A percentile compares a stretch with the other conserved stretches of the same genome.
Evolutionary conservation across 2,888 invertebrate species (phyloP).

Genomic region (Eristalis pertinax): DNA sequence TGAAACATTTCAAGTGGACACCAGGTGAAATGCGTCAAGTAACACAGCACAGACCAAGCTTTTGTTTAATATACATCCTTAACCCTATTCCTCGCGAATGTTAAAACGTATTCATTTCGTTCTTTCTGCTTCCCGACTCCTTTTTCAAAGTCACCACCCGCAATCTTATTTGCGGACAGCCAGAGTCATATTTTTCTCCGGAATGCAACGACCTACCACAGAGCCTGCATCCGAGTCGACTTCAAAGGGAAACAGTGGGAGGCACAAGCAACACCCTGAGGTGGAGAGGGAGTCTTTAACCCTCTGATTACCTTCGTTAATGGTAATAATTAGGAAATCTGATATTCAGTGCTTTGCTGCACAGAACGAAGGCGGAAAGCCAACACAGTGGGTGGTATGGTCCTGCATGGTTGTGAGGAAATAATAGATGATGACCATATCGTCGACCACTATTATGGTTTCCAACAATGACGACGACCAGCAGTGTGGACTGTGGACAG

Average conservation of each 20-base stretch:
- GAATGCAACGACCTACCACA: not conserved
- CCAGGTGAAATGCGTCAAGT: not conserved
- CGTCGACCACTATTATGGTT: conserved; percentile 44
- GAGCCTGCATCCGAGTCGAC: not conserved
- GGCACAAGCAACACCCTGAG: not conserved
- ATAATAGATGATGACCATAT: conserved; percentile 35
- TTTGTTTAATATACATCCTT: not conserved
- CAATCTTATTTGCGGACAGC: not conserved
- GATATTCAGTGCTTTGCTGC: conserved; percentile 11
- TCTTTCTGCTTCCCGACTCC: not conserved
- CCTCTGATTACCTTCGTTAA: conserved; percentile 19
- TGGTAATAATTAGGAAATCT: conserved; percentile 38
- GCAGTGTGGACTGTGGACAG: not conserved
- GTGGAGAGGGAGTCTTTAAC: conserved; percentile 23
- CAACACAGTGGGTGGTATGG: not conserved
- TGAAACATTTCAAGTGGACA: not conserved
- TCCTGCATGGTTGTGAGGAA: conserved; percentile 13
- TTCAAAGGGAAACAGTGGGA: not conserved
- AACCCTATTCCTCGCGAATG: not conserved
- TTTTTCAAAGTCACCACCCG: not conserved
- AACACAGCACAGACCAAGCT: not conserved
- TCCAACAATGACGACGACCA: conserved; percentile 19
- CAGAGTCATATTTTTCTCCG: not conserved
- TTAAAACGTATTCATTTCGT: not conserved
- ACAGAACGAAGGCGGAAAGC: not conserved